phyloP scores from a whole-genome alignment of 2,888 invertebrate genomes.

The Noctua janthina region DNA sequence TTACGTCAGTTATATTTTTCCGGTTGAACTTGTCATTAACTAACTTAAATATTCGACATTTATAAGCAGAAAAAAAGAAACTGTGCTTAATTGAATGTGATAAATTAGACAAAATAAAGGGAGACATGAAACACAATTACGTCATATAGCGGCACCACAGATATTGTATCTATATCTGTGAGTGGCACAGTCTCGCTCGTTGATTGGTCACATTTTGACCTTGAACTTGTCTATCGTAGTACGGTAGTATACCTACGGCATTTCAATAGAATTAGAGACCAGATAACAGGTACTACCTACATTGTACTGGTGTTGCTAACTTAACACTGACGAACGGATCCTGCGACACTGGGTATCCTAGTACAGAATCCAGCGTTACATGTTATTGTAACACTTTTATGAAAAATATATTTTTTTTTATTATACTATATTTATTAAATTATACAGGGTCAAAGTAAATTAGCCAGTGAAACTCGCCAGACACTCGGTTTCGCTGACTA shows the following conservation, averaged over 20 bases:
- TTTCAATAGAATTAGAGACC: background rate
- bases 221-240: background rate
- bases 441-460: background rate
- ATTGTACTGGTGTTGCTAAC: background rate
- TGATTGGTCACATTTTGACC: background rate
- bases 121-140: background rate
- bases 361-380: no score
- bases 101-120: background rate
- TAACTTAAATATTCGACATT: background rate
- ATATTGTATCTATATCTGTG: no score
- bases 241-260: background rate
- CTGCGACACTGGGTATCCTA: no score
- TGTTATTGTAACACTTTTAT: no score
- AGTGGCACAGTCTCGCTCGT: background rate
- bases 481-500: background rate
- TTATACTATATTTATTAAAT: background rate
- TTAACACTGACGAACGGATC: background rate
- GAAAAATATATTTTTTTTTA: no score
- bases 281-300: background rate
- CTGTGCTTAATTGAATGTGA: no score
- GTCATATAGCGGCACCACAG: background rate
- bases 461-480: background rate
- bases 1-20: background rate
- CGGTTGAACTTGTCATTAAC: background rate
- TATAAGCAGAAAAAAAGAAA: background rate